phyloP scores from a whole-genome alignment of 53 echinoderm and acorn worm species.

The Zoroaster sp. region DNA sequence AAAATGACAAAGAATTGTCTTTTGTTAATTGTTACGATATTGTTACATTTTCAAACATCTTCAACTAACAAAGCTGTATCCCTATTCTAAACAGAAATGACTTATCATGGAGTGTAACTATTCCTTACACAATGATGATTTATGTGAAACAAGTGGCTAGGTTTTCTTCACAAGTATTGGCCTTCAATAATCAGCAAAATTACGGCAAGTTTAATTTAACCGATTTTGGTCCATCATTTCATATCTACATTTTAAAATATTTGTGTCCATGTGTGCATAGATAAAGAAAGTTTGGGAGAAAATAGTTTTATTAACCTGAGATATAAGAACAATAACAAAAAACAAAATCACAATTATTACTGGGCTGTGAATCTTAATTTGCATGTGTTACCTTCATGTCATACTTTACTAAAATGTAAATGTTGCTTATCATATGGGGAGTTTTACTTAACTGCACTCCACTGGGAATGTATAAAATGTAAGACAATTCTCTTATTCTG shows the following conservation, averaged over 20 bases:
- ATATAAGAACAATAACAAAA: constrained; percentile 25
- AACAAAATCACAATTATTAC: neutral
- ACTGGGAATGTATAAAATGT: constrained; percentile 33
- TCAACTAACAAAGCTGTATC: neutral
- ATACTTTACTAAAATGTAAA: no score
- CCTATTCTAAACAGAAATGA: neutral
- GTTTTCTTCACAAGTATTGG: neutral
- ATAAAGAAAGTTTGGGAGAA: constrained; percentile 21
- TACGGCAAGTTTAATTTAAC: neutral
- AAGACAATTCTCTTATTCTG: neutral
- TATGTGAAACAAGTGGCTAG: neutral
- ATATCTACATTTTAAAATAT: neutral
- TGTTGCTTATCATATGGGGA: no score
- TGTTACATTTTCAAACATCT: neutral
- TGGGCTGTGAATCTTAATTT: constrained; percentile 6
- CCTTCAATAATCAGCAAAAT: neutral
- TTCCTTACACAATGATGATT: neutral
- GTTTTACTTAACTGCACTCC: neutral
- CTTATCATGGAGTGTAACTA: no score
- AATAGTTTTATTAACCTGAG: constrained; percentile 13
- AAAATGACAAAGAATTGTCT: no score
- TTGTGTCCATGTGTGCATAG: constrained; percentile 35
- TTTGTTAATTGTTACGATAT: constrained; percentile 24
- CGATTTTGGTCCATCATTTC: constrained; percentile 2
- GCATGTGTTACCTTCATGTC: no score